Conservation (phyloP, 2,797 vertebrate species). For the Hemibagrus guttatus region DNA sequence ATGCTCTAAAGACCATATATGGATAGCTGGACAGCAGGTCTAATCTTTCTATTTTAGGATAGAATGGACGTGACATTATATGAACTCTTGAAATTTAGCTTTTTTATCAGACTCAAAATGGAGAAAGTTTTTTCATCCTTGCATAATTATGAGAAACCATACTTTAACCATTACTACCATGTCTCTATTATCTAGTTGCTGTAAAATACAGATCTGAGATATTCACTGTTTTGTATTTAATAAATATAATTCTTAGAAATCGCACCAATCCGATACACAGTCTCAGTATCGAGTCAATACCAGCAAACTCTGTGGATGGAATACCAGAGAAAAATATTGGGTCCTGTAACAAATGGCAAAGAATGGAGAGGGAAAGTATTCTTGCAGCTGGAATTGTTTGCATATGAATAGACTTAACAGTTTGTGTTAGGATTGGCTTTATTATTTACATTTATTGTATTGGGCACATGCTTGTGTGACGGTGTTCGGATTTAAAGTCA, state of each 20-base stretch:
- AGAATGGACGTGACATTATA: not conserved
- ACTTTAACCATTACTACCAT: not conserved
- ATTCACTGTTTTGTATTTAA: too few relatives aligned
- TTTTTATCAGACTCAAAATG: too few relatives aligned
- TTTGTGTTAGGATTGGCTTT: too few relatives aligned
- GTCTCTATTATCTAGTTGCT: not conserved
- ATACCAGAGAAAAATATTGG: not conserved
- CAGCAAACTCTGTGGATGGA: not conserved
- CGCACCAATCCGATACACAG: too few relatives aligned
- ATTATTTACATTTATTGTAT: not conserved
- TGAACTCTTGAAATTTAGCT: not conserved
- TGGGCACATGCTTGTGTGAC: not conserved
- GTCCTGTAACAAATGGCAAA: not conserved
- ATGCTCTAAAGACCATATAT: constrained; percentile 2
- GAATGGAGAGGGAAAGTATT: not conserved
- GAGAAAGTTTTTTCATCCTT: not conserved
- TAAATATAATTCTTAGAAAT: too few relatives aligned
- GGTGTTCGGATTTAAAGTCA: not conserved
- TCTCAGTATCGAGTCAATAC: too few relatives aligned
- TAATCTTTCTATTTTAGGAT: not conserved
- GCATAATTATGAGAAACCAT: not conserved
- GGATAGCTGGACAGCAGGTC: not conserved
- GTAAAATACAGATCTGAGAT: too few relatives aligned
- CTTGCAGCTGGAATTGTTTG: not conserved
- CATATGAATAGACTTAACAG: too few relatives aligned